phyloP scores from a whole-genome alignment of 2,797 vertebrate genomes.

The Anabacerthia variegaticeps region DNA sequence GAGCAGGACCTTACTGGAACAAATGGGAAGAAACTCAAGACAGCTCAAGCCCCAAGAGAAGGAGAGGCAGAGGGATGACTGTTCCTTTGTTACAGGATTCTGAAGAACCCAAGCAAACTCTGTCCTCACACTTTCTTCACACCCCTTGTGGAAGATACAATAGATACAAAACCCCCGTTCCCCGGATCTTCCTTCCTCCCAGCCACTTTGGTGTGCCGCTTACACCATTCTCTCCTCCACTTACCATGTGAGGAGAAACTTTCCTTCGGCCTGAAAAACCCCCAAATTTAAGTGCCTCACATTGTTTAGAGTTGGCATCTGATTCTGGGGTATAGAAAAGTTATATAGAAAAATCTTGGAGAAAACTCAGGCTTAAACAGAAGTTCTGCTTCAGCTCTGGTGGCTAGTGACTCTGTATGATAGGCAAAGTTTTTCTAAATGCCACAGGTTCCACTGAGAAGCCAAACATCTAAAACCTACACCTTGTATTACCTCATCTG shows the following conservation, averaged over 20 bases:
- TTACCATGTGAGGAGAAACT: not conserved
- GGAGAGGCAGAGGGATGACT: not conserved
- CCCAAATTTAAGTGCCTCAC: not conserved
- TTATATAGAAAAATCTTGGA: not conserved
- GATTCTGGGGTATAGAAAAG: not conserved
- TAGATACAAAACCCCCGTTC: not conserved
- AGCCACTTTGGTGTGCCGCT: not conserved
- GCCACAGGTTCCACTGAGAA: not conserved
- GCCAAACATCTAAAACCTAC: not conserved
- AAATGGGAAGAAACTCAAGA: not conserved
- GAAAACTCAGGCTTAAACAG: not conserved
- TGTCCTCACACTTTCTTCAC: fast-evolving
- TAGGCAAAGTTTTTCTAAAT: not conserved
- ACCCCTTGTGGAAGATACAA: not conserved
- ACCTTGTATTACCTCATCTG: no score
- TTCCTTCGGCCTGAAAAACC: not conserved
- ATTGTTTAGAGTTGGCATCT: not conserved
- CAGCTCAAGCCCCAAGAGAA: not conserved
- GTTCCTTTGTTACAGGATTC: not conserved
- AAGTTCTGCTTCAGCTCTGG: not conserved
- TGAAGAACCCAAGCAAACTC: not conserved
- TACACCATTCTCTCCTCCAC: not conserved
- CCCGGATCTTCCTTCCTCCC: not conserved
- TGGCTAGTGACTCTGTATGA: fast-evolving
- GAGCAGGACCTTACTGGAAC: not conserved